Percentiles rank a stretch among this genome's conserved stretches.
These are phyloP conservation scores for Amphipyra berbera DNA, from an alignment of 2,888 invertebrate species.

Conservation along the genomic window DNA sequence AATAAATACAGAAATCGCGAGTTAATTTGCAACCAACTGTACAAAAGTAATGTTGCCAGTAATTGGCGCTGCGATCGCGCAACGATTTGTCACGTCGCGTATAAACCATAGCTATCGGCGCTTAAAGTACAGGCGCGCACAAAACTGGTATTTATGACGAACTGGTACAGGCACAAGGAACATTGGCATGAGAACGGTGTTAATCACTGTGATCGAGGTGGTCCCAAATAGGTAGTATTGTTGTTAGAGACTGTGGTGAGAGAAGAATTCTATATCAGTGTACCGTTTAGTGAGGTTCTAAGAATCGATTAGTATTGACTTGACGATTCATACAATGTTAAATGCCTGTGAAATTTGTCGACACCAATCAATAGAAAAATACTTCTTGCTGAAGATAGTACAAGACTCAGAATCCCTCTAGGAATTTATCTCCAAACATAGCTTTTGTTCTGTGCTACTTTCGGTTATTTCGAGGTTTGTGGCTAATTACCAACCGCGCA, in stretches of 20 bases:
- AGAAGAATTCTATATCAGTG: neutral
- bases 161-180: slow-evolving; percentile 13
- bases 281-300: too few species aligned
- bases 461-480: too few species aligned
- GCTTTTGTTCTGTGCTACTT: too few species aligned
- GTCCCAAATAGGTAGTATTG: slow-evolving; percentile 34
- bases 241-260: slow-evolving; percentile 3
- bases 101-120: slow-evolving; percentile 45
- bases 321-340: too few species aligned
- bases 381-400: too few species aligned
- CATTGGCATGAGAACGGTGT: slow-evolving; percentile 15
- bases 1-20: too few species aligned
- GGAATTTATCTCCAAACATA: too few species aligned
- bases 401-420: too few species aligned
- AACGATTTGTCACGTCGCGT: slow-evolving; percentile 55
- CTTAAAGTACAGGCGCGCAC: slow-evolving; percentile 9
- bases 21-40: slow-evolving; percentile 29
- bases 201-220: slow-evolving; percentile 45
- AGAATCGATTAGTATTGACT: too few species aligned
- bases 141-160: slow-evolving; percentile 16
- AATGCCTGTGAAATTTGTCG: too few species aligned
- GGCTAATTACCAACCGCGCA: too few species aligned
- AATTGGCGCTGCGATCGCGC: slow-evolving; percentile 50
- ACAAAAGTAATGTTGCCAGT: slow-evolving; percentile 39
- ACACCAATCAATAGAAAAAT: too few species aligned